A percentile compares a stretch with the other conserved stretches of the same genome.
These are phyloP conservation scores for Amazona finschi DNA, from an alignment of 2,797 vertebrate genomes.

Conservation along the genomic window DNA sequence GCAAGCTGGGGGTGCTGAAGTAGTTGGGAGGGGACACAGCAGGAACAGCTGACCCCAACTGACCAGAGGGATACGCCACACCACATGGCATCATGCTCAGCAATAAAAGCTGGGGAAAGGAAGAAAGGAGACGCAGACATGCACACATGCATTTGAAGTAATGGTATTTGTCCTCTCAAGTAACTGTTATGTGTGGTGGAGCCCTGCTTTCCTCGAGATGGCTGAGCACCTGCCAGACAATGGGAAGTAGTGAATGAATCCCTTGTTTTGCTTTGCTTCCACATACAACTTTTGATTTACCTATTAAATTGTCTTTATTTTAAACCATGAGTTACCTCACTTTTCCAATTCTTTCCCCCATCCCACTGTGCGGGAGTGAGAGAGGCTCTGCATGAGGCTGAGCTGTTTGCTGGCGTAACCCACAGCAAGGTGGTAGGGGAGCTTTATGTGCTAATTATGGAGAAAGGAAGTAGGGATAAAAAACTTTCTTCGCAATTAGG, in stretches of 20 bases:
- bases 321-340: not conserved
- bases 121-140: not conserved
- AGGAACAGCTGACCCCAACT: not conserved
- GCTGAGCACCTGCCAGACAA: not conserved
- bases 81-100: not conserved
- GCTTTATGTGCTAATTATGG: not conserved
- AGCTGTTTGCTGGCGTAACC: not conserved
- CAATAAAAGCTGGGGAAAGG: not conserved
- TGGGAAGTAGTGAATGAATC: not conserved
- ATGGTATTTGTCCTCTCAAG: not conserved
- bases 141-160: not conserved
- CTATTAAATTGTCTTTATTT: not conserved
- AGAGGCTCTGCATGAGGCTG: accelerated
- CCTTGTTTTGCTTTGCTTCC: not conserved
- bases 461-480: not conserved
- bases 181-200: not conserved
- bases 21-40: not conserved
- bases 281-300: not conserved
- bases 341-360: not conserved
- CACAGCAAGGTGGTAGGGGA: not conserved
- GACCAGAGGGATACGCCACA: not conserved
- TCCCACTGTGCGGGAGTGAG: not conserved
- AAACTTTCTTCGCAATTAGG: not conserved
- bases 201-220: not conserved
- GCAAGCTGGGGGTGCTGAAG: not conserved